Evolutionary conservation across 2,797 vertebrate genomes (phyloP), one percentile per base, ranked within the genome.

Genomic region (Rhabdophis nuchalis): DNA sequence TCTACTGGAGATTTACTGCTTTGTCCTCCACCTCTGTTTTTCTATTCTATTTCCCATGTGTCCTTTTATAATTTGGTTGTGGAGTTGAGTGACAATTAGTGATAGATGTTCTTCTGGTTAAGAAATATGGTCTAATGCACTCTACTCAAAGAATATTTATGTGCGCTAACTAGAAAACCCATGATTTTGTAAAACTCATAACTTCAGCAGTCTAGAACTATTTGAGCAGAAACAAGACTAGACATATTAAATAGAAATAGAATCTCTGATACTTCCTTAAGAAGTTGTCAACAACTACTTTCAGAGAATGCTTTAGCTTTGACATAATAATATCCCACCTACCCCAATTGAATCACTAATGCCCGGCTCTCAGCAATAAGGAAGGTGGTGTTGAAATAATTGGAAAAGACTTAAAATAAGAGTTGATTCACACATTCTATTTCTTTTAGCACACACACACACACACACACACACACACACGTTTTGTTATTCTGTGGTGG

Each of bases 171-270:
- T 93, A 96, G 96, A 96, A 94, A 93, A 54, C 89, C 41, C 94
- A 0, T 64, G 25, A 23, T 58, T 61, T 94, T 96, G 50, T 82
- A 95, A 96, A 95, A 56, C 36, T 89, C 18, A 90, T 96, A 94
- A 94, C 56, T 96, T 95, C 96, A 93, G 89, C 92, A 92, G 57
- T 88, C 94, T 91, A 89, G 12, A 86, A 88, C 18, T 96, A 96
- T 93, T 93, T 86, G 92, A 86, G 29, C 54, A 92, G 87, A 91
- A 93, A 92, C 90, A 53, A 56, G 72, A 87, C 91, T 94, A 52
- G 32, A 82, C 41, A 25, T 46, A 82, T 23, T 10, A 82, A 82
- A 82, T 82, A 46, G 36, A 82, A 82, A 82, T 85, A 94, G 91
- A 57, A 32, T 57, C 3, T 92, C 46, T 90, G 90, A 94, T 72